phyloP scores from a whole-genome alignment of 2,113 vertebrate species.

The Melanerpes formicivorus region DNA sequence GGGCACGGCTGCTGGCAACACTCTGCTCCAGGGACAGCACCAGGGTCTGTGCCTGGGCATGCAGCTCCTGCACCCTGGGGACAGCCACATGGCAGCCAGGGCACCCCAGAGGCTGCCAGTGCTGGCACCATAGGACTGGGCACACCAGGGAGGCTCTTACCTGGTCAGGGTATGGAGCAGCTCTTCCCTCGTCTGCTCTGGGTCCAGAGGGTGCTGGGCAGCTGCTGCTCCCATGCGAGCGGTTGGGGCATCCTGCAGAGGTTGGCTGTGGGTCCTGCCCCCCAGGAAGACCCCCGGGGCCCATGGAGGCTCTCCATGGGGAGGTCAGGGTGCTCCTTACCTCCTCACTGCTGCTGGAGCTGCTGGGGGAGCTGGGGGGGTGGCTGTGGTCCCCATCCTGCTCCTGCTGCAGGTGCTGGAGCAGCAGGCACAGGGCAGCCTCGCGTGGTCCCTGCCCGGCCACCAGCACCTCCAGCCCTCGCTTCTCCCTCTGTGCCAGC shows the following conservation, averaged over 20 bases:
- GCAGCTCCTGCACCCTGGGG: conserved; percentile 77
- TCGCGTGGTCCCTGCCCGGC: conserved; percentile 80
- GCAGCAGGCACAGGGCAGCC: conserved; percentile 72
- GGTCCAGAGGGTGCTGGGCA: neutral
- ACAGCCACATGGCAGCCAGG: neutral
- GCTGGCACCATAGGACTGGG: fast-evolving
- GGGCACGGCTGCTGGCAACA: neutral
- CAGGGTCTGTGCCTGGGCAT: conserved; percentile 71
- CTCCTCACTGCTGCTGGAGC: conserved; percentile 30
- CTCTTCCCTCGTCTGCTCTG: neutral
- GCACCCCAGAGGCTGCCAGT: fast-evolving
- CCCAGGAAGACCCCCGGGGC: fast-evolving
- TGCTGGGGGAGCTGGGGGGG: neutral
- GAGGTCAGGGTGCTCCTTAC: neutral
- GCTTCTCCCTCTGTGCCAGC: conserved; percentile 81
- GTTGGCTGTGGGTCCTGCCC: neutral
- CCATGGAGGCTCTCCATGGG: fast-evolving
- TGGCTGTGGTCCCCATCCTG: neutral
- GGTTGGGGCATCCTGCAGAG: neutral
- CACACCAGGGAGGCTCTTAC: neutral
- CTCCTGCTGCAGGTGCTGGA: conserved; percentile 78
- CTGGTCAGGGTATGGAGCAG: neutral
- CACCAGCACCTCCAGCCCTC: conserved; percentile 79
- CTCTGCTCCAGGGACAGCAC: conserved; percentile 74
- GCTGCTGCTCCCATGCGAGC: fast-evolving